Base-by-base conservation (phyloP, 2,888 invertebrate species). In the Catocala sponsa region DNA sequence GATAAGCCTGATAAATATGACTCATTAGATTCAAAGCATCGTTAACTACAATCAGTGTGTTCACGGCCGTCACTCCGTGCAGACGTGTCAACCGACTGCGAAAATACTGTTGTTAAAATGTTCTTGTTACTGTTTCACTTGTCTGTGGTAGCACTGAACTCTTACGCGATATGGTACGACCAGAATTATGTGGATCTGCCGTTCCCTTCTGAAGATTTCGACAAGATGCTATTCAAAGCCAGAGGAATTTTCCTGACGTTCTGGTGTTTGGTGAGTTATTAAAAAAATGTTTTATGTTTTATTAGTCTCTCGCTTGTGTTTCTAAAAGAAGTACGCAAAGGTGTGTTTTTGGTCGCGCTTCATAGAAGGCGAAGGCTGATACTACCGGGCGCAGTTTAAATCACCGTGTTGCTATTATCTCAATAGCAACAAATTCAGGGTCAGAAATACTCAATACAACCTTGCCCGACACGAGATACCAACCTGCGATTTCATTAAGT, bases 241-340 rank as follows among this genome's bases (percentile, higher is more conserved):
- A 80, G 92, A 32, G 73, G 75, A 33, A 74, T 88, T 62, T 92
- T 89, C 61, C 73, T 92, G 6, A 92, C 92, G 0, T 76, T 89
- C 46, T 92, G 92, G 91, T 85, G 87, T 56, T 68, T 91, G 68
- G 91, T 91, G 75, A 91, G 87, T 84, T 41, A 25, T 25, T 25
- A 25, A 2, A 25, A 25, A 25, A 25, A 25, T 4, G 25, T 25
- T 25, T 25, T 25, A 25, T 25, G 25, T 25, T 25, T 25, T 25
- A 25, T 25, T 25, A 25, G 1, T 25, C 4, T 1, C 25, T 25
- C 25, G 25, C 25, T 50, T 12, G 0, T 9, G 0, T 13, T 1
- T 4, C 15, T n/a, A 7, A 6, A 46, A 6, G 9, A 12, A 13
- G 12, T 6, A n/a, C 6, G 6, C 11, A n/a, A 9, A 11, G 42